Percentiles rank a stretch among this genome's conserved stretches.
These are phyloP conservation scores for Tinamus major DNA, from an alignment of 2,797 vertebrate species.

Conservation along the genomic window DNA sequence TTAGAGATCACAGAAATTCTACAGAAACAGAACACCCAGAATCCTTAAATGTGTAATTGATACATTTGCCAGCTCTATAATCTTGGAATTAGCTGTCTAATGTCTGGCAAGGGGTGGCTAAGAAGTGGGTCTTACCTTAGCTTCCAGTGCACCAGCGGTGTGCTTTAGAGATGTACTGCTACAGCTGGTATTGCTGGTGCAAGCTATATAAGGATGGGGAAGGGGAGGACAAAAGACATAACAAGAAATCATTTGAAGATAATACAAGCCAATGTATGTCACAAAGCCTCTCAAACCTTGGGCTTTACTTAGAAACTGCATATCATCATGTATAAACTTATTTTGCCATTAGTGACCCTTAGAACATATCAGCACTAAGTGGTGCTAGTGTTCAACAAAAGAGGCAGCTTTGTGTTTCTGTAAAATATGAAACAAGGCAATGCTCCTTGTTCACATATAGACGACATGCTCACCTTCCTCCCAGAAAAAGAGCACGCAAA, in stretches of 20 bases:
- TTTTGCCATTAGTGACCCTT: not conserved
- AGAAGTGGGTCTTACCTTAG: not conserved
- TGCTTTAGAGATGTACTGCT: not conserved
- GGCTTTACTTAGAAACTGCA: not conserved
- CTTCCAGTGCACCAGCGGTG: not conserved
- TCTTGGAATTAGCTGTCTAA: not conserved
- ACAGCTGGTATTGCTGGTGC: not conserved
- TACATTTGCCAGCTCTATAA: not conserved
- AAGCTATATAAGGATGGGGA: not conserved
- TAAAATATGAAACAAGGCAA: not conserved
- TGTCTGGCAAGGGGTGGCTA: not conserved
- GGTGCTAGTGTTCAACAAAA: conserved; percentile 54
- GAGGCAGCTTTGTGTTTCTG: not conserved
- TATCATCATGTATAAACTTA: not conserved
- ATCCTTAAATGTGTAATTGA: not conserved
- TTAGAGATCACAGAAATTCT: not conserved
- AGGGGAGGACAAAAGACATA: not conserved
- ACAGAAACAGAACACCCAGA: not conserved
- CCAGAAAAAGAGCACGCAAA: not conserved
- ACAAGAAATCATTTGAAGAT: not conserved
- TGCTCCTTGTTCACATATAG: not conserved
- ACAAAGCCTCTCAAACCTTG: not conserved
- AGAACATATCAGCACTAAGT: conserved; percentile 46
- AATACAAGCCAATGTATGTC: not conserved
- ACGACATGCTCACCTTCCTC: not conserved